These are phyloP conservation scores for Machimus rusticus DNA, from an alignment of 2,888 invertebrate species.

Conservation along the genomic window DNA sequence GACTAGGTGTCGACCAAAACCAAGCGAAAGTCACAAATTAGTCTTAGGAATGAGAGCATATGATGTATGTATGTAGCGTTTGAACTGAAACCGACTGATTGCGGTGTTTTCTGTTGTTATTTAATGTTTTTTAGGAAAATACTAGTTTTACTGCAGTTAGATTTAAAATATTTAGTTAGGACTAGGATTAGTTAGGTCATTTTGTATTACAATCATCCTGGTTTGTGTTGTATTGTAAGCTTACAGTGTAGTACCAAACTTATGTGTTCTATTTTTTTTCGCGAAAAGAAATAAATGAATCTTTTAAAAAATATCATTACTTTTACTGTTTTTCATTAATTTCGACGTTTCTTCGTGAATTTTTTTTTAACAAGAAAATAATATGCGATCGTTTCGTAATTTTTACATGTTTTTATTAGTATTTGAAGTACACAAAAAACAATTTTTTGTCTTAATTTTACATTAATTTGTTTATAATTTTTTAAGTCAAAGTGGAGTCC, in stretches of 20 bases:
- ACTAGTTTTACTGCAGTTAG: background rate
- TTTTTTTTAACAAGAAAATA: no score
- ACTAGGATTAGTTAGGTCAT: background rate
- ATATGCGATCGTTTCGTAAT: no score
- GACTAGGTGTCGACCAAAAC: background rate
- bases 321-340: background rate
- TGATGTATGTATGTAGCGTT: background rate
- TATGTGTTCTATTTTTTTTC: slow-evolving; percentile 6
- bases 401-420: no score
- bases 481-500: no score
- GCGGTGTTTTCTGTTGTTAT: slow-evolving; percentile 5
- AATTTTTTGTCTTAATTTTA: no score
- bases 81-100: background rate
- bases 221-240: slow-evolving; percentile 3
- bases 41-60: background rate
- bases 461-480: no score
- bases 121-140: slow-evolving; percentile 4
- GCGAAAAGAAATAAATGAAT: slow-evolving; percentile 12
- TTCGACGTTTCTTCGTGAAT: no score
- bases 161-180: background rate
- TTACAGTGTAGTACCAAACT: background rate
- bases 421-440: no score
- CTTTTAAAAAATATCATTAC: background rate
- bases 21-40: background rate
- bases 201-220: background rate